Evolutionary conservation across 1,140 invertebrate species (phyloP).

Genomic region (Dermatophagoides farinae): DNA sequence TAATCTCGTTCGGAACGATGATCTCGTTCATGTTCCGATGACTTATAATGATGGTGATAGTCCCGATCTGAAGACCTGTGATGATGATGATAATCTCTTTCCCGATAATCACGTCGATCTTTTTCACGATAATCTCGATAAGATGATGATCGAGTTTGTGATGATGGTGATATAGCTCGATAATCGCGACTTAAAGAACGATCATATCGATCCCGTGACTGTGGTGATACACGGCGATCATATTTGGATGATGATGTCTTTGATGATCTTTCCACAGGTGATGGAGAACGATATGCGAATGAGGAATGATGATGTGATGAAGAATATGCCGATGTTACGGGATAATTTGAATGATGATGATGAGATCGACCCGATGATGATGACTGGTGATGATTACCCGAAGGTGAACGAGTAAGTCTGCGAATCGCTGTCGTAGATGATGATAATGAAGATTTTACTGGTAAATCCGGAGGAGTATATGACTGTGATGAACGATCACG

Average conservation of each 20-base stretch:
- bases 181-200: not conserved
- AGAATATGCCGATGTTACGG: not conserved
- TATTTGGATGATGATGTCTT: not conserved
- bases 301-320: not conserved
- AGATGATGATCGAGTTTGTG: not conserved
- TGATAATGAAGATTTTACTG: not conserved
- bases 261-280: not conserved
- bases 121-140: not conserved
- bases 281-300: slow-evolving; percentile 4
- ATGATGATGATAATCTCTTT: not conserved
- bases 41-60: too few relatives aligned
- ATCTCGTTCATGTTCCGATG: too few relatives aligned
- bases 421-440: not conserved
- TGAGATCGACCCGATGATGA: not conserved
- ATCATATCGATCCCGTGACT: not conserved
- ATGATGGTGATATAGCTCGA: not conserved
- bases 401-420: too few relatives aligned
- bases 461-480: not conserved
- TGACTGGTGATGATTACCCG: not conserved
- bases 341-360: not conserved
- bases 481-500: too few relatives aligned
- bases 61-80: too few relatives aligned
- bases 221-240: not conserved
- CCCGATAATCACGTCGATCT: not conserved
- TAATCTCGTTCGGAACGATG: too few relatives aligned